Evolutionary conservation across 2,888 invertebrate genomes (phyloP), one percentile per base, ranked within the genome.

Genomic region (Amphipyra berbera): DNA sequence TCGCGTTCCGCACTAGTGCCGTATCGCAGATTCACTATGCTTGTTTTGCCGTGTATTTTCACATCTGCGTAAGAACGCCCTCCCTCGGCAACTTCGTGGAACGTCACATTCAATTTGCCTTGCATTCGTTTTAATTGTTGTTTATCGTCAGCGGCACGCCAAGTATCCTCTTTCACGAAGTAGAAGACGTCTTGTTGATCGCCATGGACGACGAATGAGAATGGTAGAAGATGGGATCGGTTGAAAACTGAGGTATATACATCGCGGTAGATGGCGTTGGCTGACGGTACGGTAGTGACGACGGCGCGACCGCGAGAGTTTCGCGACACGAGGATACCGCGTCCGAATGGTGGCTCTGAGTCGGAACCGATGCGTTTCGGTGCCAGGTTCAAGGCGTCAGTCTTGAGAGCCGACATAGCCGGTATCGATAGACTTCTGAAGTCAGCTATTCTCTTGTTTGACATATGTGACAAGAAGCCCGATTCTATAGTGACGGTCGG

Each of bases 191-290:
- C 98, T 88, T 98, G 98, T 84, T 97, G 97, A 14, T 97, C 97
- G 76, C 97, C 97, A 89, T 98, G 98, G 35, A 98, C 97, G 53
- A 98, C 97, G 86, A 98, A 97, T 10, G 98, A 97, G 90, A 98
- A 98, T 40, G 98, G 98, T 79, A 98, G 93, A 82, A 98, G 95
- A 88, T 97, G 97, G 0, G 98, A 98, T 77, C 98, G 96, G 90
- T 98, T 98, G 90, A 98, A 98, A 6, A 98, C 98, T 0, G 98
- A 98, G 3, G 98, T 98, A 87, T 98, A 98, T 2, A 98, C 98
- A 89, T 98, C 98, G 37, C 97, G 96, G 90, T 98, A 98, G 76
- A 98, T 98, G 35, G 98, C 97, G 87, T 98, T 98, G 0, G 98
- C 98, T 0, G 98, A 97, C 0, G 98, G 98, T 10, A 98, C 98